These are phyloP conservation scores for Poeciliopsis infans DNA, from an alignment of 2,797 vertebrate genomes.

Conservation along the genomic window DNA sequence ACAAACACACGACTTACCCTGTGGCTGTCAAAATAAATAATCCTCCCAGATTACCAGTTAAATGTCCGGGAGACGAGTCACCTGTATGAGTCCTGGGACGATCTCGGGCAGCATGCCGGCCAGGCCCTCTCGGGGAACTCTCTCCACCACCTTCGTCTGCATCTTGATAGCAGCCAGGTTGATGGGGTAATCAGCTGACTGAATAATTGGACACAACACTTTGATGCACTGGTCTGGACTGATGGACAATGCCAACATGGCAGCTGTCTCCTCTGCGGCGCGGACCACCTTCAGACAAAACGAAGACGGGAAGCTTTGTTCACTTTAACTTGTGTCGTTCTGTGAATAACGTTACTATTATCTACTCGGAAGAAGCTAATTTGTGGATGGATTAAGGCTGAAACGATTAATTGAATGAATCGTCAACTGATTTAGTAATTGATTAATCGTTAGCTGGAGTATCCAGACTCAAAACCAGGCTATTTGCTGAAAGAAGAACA, in stretches of 20 bases:
- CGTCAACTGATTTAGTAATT: too few relatives aligned
- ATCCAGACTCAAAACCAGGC: too few relatives aligned
- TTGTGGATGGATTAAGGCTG: background rate
- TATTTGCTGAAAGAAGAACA: too few relatives aligned
- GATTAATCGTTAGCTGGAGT: too few relatives aligned
- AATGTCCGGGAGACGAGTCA: slow-evolving; percentile 50
- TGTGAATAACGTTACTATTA: background rate
- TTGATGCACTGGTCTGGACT: slow-evolving; percentile 97
- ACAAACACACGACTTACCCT: slow-evolving; percentile 3
- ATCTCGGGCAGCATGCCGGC: slow-evolving; percentile 90
- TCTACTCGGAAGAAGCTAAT: background rate
- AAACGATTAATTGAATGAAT: too few relatives aligned
- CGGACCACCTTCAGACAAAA: slow-evolving; percentile 85
- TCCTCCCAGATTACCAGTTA: background rate
- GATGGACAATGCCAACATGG: slow-evolving; percentile 93
- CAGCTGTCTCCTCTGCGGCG: slow-evolving; percentile 94
- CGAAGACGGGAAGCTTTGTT: background rate
- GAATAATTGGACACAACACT: slow-evolving; percentile 96
- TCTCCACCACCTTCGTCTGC: slow-evolving; percentile 95
- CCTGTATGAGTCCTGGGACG: slow-evolving; percentile 96
- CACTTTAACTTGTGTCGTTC: background rate
- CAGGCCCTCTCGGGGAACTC: slow-evolving; percentile 89
- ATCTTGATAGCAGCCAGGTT: slow-evolving; percentile 98
- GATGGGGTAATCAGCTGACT: slow-evolving; percentile 96
- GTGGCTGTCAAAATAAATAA: background rate